Conservation (phyloP, 2,113 vertebrate genomes). For the Cynocephalus volans region DNA sequence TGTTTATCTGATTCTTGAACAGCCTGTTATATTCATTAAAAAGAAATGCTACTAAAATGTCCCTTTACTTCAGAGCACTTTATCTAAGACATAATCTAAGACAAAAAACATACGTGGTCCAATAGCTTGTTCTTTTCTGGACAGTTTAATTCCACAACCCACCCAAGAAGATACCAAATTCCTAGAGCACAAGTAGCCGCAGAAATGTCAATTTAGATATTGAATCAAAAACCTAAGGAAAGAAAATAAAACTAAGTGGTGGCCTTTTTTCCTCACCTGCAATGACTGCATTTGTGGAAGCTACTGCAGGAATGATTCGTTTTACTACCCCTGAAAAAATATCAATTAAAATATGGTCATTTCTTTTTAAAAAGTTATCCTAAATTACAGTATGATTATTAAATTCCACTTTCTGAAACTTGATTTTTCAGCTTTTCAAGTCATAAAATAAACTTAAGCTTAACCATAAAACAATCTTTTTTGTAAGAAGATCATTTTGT, state of each 20-base stretch:
- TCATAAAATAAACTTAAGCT: constrained; percentile 29
- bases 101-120: background rate
- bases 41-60: background rate
- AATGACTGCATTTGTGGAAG: constrained; percentile 98
- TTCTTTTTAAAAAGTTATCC: constrained; percentile 26
- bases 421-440: constrained; percentile 54
- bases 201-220: constrained; percentile 44
- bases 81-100: background rate
- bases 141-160: background rate
- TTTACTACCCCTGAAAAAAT: constrained; percentile 95
- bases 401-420: constrained; percentile 33
- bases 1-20: constrained; percentile 21
- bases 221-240: constrained; percentile 47
- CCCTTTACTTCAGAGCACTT: background rate
- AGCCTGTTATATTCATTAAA: background rate
- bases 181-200: background rate
- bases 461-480: constrained; percentile 37
- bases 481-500: background rate
- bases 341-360: constrained; percentile 62
- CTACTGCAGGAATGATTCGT: constrained; percentile 98
- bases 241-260: background rate
- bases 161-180: constrained; percentile 25
- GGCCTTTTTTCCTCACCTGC: constrained; percentile 91
- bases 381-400: constrained; percentile 35
- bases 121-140: background rate